Evolutionary conservation across 1,140 invertebrate species (phyloP).

Genomic region (Tetramorium simillimum): DNA sequence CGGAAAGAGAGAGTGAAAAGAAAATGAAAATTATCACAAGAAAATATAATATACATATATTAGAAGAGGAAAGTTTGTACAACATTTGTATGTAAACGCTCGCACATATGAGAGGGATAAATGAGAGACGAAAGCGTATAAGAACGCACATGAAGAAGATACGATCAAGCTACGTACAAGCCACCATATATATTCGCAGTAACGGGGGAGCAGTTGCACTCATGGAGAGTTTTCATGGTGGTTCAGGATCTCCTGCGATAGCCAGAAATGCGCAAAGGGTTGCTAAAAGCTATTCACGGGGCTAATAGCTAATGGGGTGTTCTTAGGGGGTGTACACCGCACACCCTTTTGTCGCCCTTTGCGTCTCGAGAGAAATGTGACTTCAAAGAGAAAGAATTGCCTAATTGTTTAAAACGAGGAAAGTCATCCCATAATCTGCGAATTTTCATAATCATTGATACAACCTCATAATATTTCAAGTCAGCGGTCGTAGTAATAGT

Average conservation of each 20-base stretch:
- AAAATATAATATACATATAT: background rate
- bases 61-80: background rate
- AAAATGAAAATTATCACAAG: background rate
- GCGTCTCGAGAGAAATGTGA: slow-evolving; percentile 20
- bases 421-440: background rate
- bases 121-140: slow-evolving; percentile 6
- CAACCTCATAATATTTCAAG: background rate
- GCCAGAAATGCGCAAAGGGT: slow-evolving; percentile 76
- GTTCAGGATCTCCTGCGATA: slow-evolving; percentile 65
- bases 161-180: background rate
- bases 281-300: slow-evolving; percentile 78
- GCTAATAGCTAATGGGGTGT: slow-evolving; percentile 76
- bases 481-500: background rate
- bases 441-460: background rate
- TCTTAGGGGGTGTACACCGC: slow-evolving; percentile 43
- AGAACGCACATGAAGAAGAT: background rate
- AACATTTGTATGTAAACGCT: background rate
- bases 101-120: background rate
- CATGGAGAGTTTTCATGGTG: slow-evolving; percentile 68
- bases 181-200: slow-evolving; percentile 63
- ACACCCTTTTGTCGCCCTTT: slow-evolving; percentile 41
- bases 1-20: background rate
- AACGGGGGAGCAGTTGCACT: slow-evolving; percentile 25
- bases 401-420: slow-evolving; percentile 16
- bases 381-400: slow-evolving; percentile 32